phyloP scores from a whole-genome alignment of 2,797 vertebrate genomes.

The Taenioides sp. region DNA sequence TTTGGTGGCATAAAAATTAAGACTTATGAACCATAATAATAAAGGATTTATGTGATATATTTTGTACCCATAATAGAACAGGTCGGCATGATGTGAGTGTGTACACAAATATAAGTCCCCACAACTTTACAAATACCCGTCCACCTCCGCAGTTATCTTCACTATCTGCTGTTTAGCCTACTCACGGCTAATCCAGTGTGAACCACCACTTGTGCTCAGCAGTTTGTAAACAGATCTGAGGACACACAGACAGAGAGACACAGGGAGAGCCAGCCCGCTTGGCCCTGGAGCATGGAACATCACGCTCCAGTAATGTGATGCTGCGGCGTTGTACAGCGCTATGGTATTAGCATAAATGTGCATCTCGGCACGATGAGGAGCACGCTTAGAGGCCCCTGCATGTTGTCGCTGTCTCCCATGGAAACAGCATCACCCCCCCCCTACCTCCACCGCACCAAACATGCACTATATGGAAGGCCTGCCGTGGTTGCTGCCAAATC shows the following conservation, averaged over 20 bases:
- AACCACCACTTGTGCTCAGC: constrained; percentile 71
- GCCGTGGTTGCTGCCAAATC: constrained; percentile 12
- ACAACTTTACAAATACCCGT: too few species aligned
- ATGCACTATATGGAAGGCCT: constrained; percentile 12
- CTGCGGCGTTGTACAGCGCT: constrained; percentile 61
- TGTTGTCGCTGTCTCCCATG: constrained; percentile 59
- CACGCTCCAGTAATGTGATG: constrained; percentile 78
- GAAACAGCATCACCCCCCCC: constrained; percentile 17
- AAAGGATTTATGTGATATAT: too few species aligned
- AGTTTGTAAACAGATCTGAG: constrained; percentile 73
- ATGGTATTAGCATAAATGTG: constrained; percentile 65
- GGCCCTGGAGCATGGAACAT: constrained; percentile 73
- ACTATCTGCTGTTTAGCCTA: constrained; percentile 74
- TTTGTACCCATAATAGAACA: too few species aligned
- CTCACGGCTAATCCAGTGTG: constrained; percentile 74
- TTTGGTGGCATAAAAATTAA: too few species aligned
- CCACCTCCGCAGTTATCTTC: constrained; percentile 55
- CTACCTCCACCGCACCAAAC: constrained; percentile 1
- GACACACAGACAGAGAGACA: constrained; percentile 29
- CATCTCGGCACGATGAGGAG: constrained; percentile 41
- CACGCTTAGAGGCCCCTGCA: constrained; percentile 43
- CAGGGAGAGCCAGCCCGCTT: constrained; percentile 50
- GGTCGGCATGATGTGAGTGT: too few species aligned
- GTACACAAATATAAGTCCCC: too few species aligned
- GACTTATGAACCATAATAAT: too few species aligned